Conservation (phyloP, 2,888 invertebrate genomes). For the Caenorhabditis wallacei region DNA sequence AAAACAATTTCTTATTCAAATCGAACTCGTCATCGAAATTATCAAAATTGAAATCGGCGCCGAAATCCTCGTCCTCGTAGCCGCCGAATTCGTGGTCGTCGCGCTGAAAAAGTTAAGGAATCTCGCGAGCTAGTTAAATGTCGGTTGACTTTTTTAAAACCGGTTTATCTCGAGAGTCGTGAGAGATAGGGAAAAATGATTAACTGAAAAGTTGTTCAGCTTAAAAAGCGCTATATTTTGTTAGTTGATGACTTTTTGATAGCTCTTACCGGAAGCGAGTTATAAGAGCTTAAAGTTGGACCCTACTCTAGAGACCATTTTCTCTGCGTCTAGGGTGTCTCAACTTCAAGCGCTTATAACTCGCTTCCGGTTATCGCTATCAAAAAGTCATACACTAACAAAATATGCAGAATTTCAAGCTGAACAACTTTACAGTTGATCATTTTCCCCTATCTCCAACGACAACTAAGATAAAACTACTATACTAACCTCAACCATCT, state of each 20-base stretch:
- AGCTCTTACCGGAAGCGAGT: too few relatives aligned
- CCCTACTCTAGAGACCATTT: too few relatives aligned
- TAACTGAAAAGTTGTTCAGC: neutral
- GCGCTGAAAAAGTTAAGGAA: constrained; percentile 21
- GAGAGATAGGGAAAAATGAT: neutral
- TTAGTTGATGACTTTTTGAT: neutral
- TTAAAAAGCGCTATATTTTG: too few relatives aligned
- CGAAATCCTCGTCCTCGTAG: constrained; percentile 66
- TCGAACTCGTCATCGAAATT: constrained; percentile 69
- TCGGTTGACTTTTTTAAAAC: too few relatives aligned
- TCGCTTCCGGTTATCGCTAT: neutral
- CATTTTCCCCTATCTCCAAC: too few relatives aligned
- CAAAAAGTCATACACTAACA: neutral
- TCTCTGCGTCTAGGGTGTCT: too few relatives aligned
- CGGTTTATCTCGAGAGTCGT: neutral
- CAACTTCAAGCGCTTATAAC: neutral
- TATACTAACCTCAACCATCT: constrained; percentile 90
- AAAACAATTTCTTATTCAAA: constrained; percentile 53
- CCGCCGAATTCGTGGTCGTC: constrained; percentile 36
- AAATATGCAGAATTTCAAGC: too few relatives aligned
- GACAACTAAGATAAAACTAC: too few relatives aligned
- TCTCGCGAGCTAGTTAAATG: too few relatives aligned
- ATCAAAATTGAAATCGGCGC: constrained; percentile 67
- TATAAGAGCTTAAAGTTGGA: too few relatives aligned
- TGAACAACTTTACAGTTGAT: too few relatives aligned